phyloP scores from a whole-genome alignment of 2,797 vertebrate genomes.

The Poeciliopsis turneri region DNA sequence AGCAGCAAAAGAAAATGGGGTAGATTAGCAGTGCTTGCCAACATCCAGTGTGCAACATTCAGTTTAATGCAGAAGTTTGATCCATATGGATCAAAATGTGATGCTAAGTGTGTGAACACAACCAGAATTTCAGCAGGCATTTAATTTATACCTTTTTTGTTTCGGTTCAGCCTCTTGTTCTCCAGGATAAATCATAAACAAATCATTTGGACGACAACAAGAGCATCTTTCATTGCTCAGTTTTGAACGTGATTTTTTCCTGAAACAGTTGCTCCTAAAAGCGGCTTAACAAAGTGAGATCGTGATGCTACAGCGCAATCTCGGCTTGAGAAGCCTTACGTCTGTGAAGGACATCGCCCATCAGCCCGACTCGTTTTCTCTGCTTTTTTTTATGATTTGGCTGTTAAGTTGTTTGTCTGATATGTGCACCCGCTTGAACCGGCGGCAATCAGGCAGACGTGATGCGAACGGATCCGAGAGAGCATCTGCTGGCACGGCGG shows the following conservation, averaged over 20 bases:
- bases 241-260: background rate
- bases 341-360: constrained; percentile 60
- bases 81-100: too few relatives aligned
- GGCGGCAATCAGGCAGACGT: constrained; percentile 60
- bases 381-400: constrained; percentile 14
- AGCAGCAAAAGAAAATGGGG: background rate
- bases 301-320: constrained; percentile 24
- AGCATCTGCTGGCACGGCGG: constrained; percentile 72
- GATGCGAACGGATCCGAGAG: constrained; percentile 56
- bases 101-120: background rate
- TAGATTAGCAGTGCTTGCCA: background rate
- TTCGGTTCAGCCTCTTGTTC: background rate
- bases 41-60: too few relatives aligned
- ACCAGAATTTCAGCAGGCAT: background rate
- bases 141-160: background rate
- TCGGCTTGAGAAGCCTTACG: constrained; percentile 13
- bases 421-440: constrained; percentile 66
- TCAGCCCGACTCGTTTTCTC: constrained; percentile 18
- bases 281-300: background rate
- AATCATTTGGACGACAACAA: background rate
- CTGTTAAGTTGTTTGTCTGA: constrained; percentile 64
- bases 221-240: background rate
- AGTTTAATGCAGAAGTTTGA: too few relatives aligned
- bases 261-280: background rate
- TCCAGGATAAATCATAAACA: background rate